These are phyloP conservation scores for Epinephelus moara DNA, from an alignment of 2,113 vertebrate species.

Conservation along the genomic window DNA sequence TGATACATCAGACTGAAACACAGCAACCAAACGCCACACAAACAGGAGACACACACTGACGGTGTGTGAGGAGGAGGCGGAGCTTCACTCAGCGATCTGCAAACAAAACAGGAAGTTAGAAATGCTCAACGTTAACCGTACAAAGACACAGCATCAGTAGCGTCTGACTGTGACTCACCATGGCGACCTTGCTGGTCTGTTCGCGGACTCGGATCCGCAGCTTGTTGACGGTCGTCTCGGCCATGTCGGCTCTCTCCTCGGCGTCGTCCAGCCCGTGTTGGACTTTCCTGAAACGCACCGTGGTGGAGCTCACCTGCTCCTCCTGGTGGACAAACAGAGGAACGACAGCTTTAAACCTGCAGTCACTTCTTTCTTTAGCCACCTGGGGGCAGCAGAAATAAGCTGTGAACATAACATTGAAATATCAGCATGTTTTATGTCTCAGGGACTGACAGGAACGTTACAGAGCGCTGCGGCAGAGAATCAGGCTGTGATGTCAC, in stretches of 20 bases:
- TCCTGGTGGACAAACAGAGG: conserved; percentile 82
- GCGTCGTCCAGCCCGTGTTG: conserved; percentile 93
- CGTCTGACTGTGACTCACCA: conserved; percentile 41
- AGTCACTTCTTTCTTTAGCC: neutral
- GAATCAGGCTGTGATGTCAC: too few species aligned
- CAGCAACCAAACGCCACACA: conserved; percentile 24
- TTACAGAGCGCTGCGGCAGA: too few species aligned
- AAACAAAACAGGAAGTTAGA: conserved; percentile 17
- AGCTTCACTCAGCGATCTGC: conserved; percentile 68
- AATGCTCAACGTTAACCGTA: neutral
- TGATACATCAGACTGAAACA: neutral
- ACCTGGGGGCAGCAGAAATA: neutral
- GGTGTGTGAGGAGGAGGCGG: neutral
- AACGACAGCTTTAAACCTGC: neutral
- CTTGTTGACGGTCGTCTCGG: conserved; percentile 92
- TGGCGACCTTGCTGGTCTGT: conserved; percentile 84
- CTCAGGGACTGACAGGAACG: too few species aligned
- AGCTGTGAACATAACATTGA: too few species aligned
- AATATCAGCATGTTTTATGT: too few species aligned
- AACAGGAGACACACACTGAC: neutral
- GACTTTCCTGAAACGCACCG: conserved; percentile 89
- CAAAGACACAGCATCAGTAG: accelerated
- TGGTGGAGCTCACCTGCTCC: conserved; percentile 89
- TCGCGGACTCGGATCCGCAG: conserved; percentile 88
- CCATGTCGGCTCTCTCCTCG: conserved; percentile 91